Evolutionary conservation across 2,113 vertebrate genomes (phyloP), one percentile per base, ranked within the genome.

Genomic region (Stomatorhinus ivindoensis): DNA sequence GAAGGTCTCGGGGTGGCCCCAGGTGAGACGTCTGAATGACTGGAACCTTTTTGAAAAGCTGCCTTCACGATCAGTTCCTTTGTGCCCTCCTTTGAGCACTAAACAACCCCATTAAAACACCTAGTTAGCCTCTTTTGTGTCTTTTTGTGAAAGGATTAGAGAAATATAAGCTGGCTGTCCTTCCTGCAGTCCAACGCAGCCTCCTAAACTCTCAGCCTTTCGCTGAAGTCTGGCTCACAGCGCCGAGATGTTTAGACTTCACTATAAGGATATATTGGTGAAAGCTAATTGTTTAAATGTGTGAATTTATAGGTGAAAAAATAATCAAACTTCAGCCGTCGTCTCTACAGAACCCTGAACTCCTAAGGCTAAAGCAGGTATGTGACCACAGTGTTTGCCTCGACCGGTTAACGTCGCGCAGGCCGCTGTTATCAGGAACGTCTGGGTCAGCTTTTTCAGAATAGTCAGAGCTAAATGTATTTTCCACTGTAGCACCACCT

Each of bases 291-390:
- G n/a, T 83, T 42, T 55, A 15, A 39, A 35, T 89, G 19, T 83
- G 48, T 89, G 17, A 76, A 39, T 31, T 51, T 61, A 19, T 92
- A 99, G 97, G 96, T 11, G 96, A 95, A 90, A 96, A 93, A 91
- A 46, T 31, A 91, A 97, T 95, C 90, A 24, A 96, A 82, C 95
- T 99, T 90, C 96, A 97, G 8, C 96, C 97, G 0, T 88, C 89
- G 0, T 96, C 96, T 91, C 92, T 94, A 69, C 95, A 93, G 86
- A 95, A 96, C 55, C 93, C 96, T 58, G 96, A 95, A 91, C 24
- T 99, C 51, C 92, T 94, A 83, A 95, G 96, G 53, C 61, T 99
- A 35, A 97, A 97, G 83, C 93, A 93, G 96, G 98, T 99, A 95
- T 42, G 51, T 8, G 50, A 31, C 5, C 53, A 13, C 19, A 9